Base-by-base conservation (phyloP, 2,888 invertebrate genomes). In the Eupithecia centaureata region DNA sequence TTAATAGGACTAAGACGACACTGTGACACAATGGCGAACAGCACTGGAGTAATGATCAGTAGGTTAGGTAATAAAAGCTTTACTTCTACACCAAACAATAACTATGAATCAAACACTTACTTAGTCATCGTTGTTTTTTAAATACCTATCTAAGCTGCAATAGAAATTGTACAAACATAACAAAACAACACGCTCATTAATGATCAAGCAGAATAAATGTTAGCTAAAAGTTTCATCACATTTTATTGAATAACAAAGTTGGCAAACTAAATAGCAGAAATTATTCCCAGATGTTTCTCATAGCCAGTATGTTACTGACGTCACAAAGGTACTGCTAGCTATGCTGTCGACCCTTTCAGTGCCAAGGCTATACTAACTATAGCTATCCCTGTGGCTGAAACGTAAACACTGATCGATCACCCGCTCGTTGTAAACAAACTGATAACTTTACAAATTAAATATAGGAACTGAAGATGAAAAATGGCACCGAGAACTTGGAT, bases 341-440 rank as follows among this genome's bases (percentile, higher is more conserved):
- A 56, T 10, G n/a, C 57, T 57, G 32, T 32, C 12, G 18, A 22
- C 57, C 28, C 80, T 82, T 79, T 85, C 88, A 89, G 82, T 88
- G 89, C 89, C 89, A 89, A 88, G 89, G 89, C 83, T 84, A 32
- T 54, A 68, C 32, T 38, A 62, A 65, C 65, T 68, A 28, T 25
- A 25, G 51, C 71, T 12, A 42, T 8, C n/a, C 33, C 68, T 68
- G 68, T 54, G 65, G 54, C 38, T 13, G 74, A 77, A 80, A 81
- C 83, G 86, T 86, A 84, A 85, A 83, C 86, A 83, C 72, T 12
- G 47, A 10, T 81, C 83, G 85, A 83, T 83, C 81, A 78, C 76
- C 81, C 79, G 80, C 80, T 79, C 78, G 72, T 76, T 82, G 81
- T 82, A 80, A 81, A 85, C 78, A 81, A 76, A 81, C 78, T 79